Percentiles rank a stretch among this genome's conserved stretches.
Evolutionary conservation across 2,888 invertebrate genomes (phyloP).

Genomic region (Drosophila multiciliata): DNA sequence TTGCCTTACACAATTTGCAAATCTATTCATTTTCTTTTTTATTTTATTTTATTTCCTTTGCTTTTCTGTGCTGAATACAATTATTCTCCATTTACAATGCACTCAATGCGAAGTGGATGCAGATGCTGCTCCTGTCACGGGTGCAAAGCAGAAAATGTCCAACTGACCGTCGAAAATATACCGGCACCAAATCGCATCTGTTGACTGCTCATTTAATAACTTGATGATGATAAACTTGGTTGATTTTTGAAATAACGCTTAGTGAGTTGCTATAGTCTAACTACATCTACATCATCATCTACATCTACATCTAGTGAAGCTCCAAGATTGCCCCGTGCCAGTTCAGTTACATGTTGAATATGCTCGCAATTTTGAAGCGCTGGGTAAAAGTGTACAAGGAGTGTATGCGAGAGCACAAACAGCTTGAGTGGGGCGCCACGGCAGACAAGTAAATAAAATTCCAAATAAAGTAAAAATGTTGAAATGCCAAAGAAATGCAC

Average conservation of each 20-base stretch:
- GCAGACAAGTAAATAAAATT: conserved; percentile 72
- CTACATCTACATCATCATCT: conserved; percentile 13
- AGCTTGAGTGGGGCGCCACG: conserved; percentile 38
- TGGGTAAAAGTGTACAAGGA: conserved; percentile 21
- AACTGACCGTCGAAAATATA: conserved; percentile 34
- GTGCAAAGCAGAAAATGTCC: conserved; percentile 5
- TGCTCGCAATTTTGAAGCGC: conserved; percentile 1
- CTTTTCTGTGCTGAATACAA: conserved; percentile 63
- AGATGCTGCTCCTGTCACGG: conserved; percentile 14
- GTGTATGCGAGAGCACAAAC: conserved; percentile 22
- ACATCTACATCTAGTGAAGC: conserved; percentile 28
- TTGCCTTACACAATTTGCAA: conserved; percentile 62
- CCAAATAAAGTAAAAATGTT: conserved; percentile 69
- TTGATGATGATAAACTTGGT: not conserved
- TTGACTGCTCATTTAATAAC: not conserved
- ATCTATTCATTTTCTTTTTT: conserved; percentile 56
- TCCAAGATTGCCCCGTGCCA: not conserved
- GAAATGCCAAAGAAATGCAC: conserved; percentile 79
- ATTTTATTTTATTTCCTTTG: not conserved
- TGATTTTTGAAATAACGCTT: not conserved
- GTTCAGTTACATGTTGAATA: not conserved
- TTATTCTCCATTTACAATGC: conserved; percentile 80
- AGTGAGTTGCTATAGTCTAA: conserved; percentile 7
- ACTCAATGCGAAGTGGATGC: conserved; percentile 63
- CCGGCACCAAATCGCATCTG: conserved; percentile 24